These are phyloP conservation scores for Copidosoma floridanum DNA, from an alignment of 1,140 invertebrate species.

Conservation along the genomic window DNA sequence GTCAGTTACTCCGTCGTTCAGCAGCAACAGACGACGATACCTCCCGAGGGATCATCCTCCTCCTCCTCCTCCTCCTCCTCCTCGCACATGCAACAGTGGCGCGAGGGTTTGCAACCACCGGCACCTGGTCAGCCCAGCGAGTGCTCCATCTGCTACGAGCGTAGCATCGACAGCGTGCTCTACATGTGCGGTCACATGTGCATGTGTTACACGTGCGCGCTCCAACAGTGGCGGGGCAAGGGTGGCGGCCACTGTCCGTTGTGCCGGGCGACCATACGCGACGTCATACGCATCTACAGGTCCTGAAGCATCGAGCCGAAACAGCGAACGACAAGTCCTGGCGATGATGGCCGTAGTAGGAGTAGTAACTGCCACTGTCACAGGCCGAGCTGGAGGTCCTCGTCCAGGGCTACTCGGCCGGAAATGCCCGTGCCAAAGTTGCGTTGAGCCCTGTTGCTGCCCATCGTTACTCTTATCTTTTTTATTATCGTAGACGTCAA, in stretches of 20 bases:
- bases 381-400: too few relatives aligned
- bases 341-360: not conserved
- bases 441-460: not conserved
- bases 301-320: constrained; percentile 62
- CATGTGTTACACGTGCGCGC: constrained; percentile 96
- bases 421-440: constrained; percentile 11
- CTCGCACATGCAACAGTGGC: constrained; percentile 50
- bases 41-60: not conserved
- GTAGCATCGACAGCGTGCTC: constrained; percentile 86
- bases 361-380: too few relatives aligned
- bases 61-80: constrained; percentile 31
- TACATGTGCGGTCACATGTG: constrained; percentile 99
- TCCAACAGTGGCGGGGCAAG: constrained; percentile 86
- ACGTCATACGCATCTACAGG: constrained; percentile 93
- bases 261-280: constrained; percentile 86
- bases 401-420: too few relatives aligned
- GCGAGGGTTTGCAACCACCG: constrained; percentile 51
- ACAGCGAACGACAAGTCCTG: not conserved
- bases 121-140: constrained; percentile 60
- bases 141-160: constrained; percentile 94
- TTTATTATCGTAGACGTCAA: too few relatives aligned
- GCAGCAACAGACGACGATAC: not conserved
- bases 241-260: constrained; percentile 91
- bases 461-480: too few relatives aligned
- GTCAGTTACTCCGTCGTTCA: constrained; percentile 49